Conservation (phyloP, 2,113 vertebrate species). For the Phyllostomus discolor region DNA sequence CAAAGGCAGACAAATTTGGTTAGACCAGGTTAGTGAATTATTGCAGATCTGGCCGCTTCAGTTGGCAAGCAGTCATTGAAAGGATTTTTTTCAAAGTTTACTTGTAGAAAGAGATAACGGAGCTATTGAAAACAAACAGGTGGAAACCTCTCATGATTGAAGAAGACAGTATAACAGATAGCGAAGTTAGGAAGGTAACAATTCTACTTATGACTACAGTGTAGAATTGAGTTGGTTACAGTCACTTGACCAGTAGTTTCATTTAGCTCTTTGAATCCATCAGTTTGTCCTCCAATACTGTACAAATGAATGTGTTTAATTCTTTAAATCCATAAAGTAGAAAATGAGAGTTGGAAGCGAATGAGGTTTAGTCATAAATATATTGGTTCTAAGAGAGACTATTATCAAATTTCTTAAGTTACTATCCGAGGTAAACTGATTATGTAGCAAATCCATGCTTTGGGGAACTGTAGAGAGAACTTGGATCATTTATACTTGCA, state of each 20-base stretch:
- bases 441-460: neutral
- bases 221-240: neutral
- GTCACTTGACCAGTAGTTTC: neutral
- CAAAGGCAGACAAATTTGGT: constrained; percentile 16
- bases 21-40: constrained; percentile 48
- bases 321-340: neutral
- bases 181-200: constrained; percentile 1
- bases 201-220: neutral
- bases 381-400: neutral
- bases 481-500: neutral
- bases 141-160: neutral
- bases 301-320: neutral
- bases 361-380: neutral
- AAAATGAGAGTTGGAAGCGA: constrained; percentile 8
- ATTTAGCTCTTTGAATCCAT: neutral
- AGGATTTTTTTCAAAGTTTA: constrained; percentile 32
- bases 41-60: constrained; percentile 40
- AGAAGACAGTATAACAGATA: neutral
- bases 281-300: neutral
- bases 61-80: neutral
- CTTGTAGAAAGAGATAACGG: constrained; percentile 26
- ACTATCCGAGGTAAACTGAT: neutral
- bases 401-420: neutral
- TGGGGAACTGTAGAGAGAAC: neutral
- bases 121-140: neutral